Base-by-base conservation (phyloP, 2,113 vertebrate genomes). In the Megaceryle torquata region DNA sequence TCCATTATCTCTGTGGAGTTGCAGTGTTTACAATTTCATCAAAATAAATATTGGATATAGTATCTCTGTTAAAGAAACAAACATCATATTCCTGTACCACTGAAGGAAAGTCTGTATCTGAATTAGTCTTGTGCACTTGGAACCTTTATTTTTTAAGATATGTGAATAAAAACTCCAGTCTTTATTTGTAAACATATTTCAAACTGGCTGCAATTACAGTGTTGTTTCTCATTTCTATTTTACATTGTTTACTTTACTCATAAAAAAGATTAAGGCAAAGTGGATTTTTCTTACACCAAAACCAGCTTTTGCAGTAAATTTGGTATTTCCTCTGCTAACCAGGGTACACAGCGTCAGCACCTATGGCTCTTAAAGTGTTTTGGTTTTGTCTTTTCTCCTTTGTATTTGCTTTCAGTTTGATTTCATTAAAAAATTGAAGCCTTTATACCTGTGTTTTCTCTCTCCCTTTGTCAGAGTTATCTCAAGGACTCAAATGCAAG, bases 51-150 rank as follows among this genome's bases (percentile, higher is more conserved):
- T 3, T 70, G 56, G 39, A 4, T 70, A 28, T 72, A 29, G 19
- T 71, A 37, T 39, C 37, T 77, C 39, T 87, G 20, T 68, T 86
- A 81, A 67, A 72, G 71, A 76, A 92, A 68, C 20, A 75, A 90
- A 83, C 7, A 6, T 26, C 17, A 10, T 2, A 10, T 57, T 21
- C 29, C 37, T 7, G 1, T 50, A 35, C 29, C 24, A 37, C 37
- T 35, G 14, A 88, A 82, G 53, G 67, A 81, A 82, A 74, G 28
- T 8, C 56, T 76, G 7, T 24, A 15, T 39, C 50, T 65, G 19
- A 80, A 57, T 56, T 75, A 26, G 9, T 48, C 50, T 74, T 44
- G 9, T 39, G 28, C 31, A 26, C 21, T 59, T 74, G 26, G 19
- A 83, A 41, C n/a, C 28, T 89, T 54, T 86, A 25, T 50, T 81